Evolutionary conservation across 2,888 invertebrate species (phyloP).

Genomic region (Poecilobothrus nobilitatus): DNA sequence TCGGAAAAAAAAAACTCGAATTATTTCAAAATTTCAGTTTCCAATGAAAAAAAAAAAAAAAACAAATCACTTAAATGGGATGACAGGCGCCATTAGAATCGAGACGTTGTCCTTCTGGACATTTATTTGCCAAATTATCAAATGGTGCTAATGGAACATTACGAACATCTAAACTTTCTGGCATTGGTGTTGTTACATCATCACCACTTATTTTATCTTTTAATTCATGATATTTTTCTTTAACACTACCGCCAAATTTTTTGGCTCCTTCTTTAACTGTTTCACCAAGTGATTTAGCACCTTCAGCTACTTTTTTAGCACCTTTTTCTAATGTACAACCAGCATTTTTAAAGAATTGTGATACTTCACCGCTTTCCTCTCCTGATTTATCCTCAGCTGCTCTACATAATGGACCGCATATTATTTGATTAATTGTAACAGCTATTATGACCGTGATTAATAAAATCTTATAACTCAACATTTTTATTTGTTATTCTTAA

Average conservation of each 20-base stretch:
- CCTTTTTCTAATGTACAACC: conserved; percentile 36
- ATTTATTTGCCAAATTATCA: neutral
- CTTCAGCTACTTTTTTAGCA: conserved; percentile 32
- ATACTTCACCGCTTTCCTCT: conserved; percentile 32
- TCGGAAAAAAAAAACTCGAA: too few species aligned
- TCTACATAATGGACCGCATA: neutral
- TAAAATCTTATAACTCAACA: neutral
- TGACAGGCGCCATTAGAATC: neutral
- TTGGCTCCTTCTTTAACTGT: conserved; percentile 35
- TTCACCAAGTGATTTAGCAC: conserved; percentile 34
- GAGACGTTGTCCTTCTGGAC: neutral
- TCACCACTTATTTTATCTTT: conserved; percentile 27
- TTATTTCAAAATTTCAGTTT: too few species aligned
- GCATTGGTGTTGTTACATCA: neutral
- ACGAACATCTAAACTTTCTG: neutral
- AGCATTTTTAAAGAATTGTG: conserved; percentile 33
- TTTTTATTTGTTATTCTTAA: neutral
- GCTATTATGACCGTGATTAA: conserved; percentile 29
- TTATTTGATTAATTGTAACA: neutral
- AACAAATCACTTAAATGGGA: neutral
- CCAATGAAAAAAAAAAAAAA: neutral
- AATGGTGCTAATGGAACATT: neutral
- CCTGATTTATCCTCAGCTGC: neutral
- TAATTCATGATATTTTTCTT: conserved; percentile 33
- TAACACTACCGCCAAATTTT: conserved; percentile 34